Evolutionary conservation across 2,888 invertebrate species (phyloP), one percentile per base, ranked within the genome.

Genomic region (Tiphia femorata): DNA sequence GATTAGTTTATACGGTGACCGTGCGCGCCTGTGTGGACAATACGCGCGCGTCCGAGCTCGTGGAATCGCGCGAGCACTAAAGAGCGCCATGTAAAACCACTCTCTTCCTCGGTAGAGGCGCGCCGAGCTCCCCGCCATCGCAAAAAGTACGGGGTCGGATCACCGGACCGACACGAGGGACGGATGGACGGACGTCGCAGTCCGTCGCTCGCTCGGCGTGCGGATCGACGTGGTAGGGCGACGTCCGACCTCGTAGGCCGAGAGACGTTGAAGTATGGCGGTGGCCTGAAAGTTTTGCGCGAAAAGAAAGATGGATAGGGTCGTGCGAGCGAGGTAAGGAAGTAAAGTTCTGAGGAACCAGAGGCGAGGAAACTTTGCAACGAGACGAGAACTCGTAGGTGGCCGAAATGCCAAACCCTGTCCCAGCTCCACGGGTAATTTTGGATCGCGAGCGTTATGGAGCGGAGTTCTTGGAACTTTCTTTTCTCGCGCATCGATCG

Each of bases 1-100:
- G 72, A 77, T 77, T 74, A 76, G 67, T 75, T 74, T 71, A 76
- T 76, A 67, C 67, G 60, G 63, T 58, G 61, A 64, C 58, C 61
- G 57, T 70, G 53, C 49, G 50, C 49, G n/a, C n/a, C n/a, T n/a
- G n/a, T n/a, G n/a, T n/a, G n/a, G n/a, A n/a, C n/a, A n/a, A 49
- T 47, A 52, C 27, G 35, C 19, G 29, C 23, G 29, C 29, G 37
- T 38, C 30, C 44, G n/a, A 16, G 27, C 42, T 5, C 41, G 50
- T 58, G 60, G 58, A 55, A 60, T 60, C 68, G n/a, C n/a, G n/a
- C n/a, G 65, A 60, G 59, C 68, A 63, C 66, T 59, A 68, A 69
- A 69, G 68, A 62, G 65, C 68, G 60, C 67, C n/a, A 55, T 68
- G 68, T 68, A 59, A 68, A 68, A 66, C 58, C 58, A 64, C 69